Evolutionary conservation across 2,797 vertebrate genomes (phyloP).

Genomic region (Ataeniobius toweri): DNA sequence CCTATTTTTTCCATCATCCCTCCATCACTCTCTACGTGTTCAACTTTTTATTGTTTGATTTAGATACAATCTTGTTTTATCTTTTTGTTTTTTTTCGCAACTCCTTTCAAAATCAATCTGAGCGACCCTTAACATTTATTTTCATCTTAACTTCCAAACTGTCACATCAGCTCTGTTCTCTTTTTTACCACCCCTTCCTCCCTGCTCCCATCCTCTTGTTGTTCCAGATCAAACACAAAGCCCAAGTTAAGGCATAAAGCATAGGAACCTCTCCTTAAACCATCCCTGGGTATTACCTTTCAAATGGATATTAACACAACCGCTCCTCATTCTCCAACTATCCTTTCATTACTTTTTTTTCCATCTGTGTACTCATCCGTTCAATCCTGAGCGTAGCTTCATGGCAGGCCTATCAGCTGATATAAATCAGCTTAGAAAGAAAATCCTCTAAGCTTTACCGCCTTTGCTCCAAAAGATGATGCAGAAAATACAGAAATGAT

Average conservation of each 20-base stretch:
- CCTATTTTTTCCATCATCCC: not conserved
- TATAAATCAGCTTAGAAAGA: slow-evolving; percentile 66
- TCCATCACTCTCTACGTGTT: not conserved
- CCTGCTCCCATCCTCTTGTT: not conserved
- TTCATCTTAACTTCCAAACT: not conserved
- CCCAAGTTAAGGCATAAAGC: not conserved
- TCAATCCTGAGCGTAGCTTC: slow-evolving; percentile 47
- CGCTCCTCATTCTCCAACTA: slow-evolving; percentile 18
- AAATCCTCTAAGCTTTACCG: slow-evolving; percentile 56
- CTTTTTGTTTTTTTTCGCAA: not conserved
- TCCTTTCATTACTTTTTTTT: slow-evolving; percentile 36
- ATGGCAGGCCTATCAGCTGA: slow-evolving; percentile 67
- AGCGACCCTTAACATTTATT: slow-evolving; percentile 1
- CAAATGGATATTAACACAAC: slow-evolving; percentile 52
- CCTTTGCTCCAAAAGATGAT: slow-evolving; percentile 34
- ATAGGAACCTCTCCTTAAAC: slow-evolving; percentile 2
- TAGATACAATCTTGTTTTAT: not conserved
- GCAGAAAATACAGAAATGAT: slow-evolving; percentile 62
- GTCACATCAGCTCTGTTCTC: slow-evolving; percentile 4
- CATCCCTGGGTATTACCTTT: slow-evolving; percentile 43
- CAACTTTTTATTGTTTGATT: not conserved
- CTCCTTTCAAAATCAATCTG: not conserved
- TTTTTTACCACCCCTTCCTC: not conserved
- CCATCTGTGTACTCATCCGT: slow-evolving; percentile 54
- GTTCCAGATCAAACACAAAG: slow-evolving; percentile 29